Evolutionary conservation across 1,140 invertebrate species (phyloP), one percentile per base, ranked within the genome.

Genomic region (Dysdera silvatica): DNA sequence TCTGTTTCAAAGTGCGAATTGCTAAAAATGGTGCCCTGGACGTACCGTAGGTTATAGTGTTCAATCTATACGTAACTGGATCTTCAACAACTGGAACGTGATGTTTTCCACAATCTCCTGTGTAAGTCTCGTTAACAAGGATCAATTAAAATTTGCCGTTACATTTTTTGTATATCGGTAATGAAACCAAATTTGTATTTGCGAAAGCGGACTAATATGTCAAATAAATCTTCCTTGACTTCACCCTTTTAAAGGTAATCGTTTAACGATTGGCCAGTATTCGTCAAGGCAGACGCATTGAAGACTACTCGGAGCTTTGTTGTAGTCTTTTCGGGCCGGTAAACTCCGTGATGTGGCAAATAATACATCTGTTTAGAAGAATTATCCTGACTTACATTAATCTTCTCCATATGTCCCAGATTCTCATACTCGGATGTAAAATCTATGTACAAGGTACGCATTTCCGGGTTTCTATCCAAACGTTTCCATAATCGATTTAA

Each of bases 91-190:
- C 20, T 6, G 29, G 16, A 14, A 23, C 3, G 4, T 29, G 1
- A 31, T 8, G 18, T 14, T 37, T 55, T 26, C n/a, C n/a, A n/a
- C n/a, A n/a, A n/a, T n/a, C n/a, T n/a, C n/a, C n/a, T n/a, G n/a
- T n/a, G n/a, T n/a, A n/a, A n/a, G n/a, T n/a, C n/a, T n/a, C n/a
- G n/a, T n/a, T n/a, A n/a, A n/a, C n/a, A n/a, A n/a, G n/a, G n/a
- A n/a, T n/a, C n/a, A n/a, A n/a, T n/a, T n/a, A n/a, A n/a, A n/a
- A n/a, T n/a, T n/a, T n/a, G n/a, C n/a, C n/a, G n/a, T n/a, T 2
- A 23, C 14, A 24, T 23, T 5, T 3, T 29, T 24, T 78, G 54
- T 76, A 75, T 43, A 70, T 64, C 1, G 77, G 73, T 62, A 76
- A 74, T 10, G 70, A 70, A 18, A 65, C 71, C 67, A 64, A 8